Conservation (phyloP, 2,797 vertebrate species). For the Eremophila alpestris region DNA sequence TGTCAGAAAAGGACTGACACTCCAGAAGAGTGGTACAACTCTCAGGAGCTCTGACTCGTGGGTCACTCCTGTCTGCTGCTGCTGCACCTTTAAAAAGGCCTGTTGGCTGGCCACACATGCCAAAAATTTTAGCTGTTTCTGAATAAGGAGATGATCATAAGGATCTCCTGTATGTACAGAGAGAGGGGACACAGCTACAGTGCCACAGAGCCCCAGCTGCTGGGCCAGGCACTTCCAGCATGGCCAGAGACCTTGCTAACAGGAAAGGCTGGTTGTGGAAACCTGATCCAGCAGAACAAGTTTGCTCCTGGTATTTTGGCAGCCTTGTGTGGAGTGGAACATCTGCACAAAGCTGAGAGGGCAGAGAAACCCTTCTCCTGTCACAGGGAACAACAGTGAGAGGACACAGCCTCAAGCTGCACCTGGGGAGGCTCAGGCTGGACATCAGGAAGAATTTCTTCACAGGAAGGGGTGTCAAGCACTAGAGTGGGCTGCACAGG, state of each 20-base stretch:
- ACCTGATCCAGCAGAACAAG: neutral
- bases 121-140: neutral
- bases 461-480: neutral
- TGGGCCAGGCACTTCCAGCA: neutral
- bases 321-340: neutral
- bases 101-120: too few relatives aligned
- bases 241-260: neutral
- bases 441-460: neutral
- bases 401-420: neutral
- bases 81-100: neutral
- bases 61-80: neutral
- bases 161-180: neutral
- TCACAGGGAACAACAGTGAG: neutral
- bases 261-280: neutral
- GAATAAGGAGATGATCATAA: neutral
- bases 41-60: neutral
- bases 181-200: rapidly evolving
- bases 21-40: neutral
- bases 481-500: neutral
- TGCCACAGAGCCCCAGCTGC: neutral
- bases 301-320: neutral
- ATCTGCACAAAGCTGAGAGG: neutral
- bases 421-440: neutral
- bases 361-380: neutral
- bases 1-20: rapidly evolving